phyloP scores from a whole-genome alignment of 2,113 vertebrate species.

The Stegostoma tigrinum region DNA sequence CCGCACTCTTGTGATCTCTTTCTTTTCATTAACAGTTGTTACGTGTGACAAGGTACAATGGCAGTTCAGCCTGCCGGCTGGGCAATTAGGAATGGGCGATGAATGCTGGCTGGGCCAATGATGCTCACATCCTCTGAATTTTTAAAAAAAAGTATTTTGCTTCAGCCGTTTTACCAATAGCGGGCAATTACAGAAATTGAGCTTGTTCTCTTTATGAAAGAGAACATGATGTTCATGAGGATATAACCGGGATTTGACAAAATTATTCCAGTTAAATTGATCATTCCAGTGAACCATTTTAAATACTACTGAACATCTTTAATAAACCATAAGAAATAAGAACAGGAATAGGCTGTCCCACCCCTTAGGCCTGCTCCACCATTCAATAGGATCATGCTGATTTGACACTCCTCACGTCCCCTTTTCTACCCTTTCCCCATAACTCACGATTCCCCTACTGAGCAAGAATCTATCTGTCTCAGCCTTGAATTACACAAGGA shows the following conservation, averaged over 20 bases:
- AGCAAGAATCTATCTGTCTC: too few relatives aligned
- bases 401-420: too few relatives aligned
- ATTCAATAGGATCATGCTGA: too few relatives aligned
- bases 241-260: not conserved
- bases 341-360: too few relatives aligned
- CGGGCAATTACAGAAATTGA: not conserved
- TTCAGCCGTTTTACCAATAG: not conserved
- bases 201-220: not conserved
- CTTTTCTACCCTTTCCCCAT: too few relatives aligned
- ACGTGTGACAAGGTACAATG: not conserved
- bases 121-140: too few relatives aligned
- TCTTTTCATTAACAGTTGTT: not conserved
- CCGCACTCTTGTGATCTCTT: not conserved
- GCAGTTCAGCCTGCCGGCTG: not conserved
- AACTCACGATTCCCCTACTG: too few relatives aligned
- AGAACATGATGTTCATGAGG: not conserved
- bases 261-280: not conserved
- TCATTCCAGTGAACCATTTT: not conserved
- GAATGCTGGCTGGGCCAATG: too few relatives aligned
- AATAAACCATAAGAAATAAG: not conserved
- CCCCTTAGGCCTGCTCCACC: too few relatives aligned
- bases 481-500: too few relatives aligned
- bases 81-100: too few relatives aligned
- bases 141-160: not conserved
- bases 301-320: not conserved